Percentiles rank a stretch among this genome's conserved stretches.
phyloP scores from a whole-genome alignment of 2,113 vertebrate species.

The Apaloderma vittatum region DNA sequence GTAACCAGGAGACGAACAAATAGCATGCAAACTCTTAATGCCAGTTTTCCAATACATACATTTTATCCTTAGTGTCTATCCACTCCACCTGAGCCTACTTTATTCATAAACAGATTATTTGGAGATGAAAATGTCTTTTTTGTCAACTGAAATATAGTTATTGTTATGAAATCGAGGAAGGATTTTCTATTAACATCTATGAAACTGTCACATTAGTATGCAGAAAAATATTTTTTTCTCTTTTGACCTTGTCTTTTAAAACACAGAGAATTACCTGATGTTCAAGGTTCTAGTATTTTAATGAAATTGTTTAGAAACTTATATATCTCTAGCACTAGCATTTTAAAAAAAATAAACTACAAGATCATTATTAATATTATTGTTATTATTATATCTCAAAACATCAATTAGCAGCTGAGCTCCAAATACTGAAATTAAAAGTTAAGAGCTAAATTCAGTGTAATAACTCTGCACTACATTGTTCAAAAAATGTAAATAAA shows the following conservation, averaged over 20 bases:
- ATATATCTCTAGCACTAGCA: not conserved
- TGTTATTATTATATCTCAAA: not conserved
- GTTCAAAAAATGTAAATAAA: not conserved
- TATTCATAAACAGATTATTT: not conserved
- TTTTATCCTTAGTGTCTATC: not conserved
- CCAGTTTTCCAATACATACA: not conserved
- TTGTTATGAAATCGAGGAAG: not conserved
- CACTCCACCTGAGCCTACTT: not conserved
- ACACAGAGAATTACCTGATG: not conserved
- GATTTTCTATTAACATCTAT: not conserved
- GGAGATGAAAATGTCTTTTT: not conserved
- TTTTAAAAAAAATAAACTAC: not conserved
- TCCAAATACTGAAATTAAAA: slow-evolving; percentile 10
- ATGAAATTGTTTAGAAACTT: not conserved
- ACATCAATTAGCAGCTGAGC: not conserved
- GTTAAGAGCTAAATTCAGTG: not conserved
- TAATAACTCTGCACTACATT: not conserved
- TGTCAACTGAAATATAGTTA: not conserved
- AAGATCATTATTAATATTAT: not conserved
- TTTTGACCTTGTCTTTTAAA: not conserved
- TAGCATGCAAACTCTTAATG: not conserved
- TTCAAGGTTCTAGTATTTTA: not conserved
- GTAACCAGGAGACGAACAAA: not conserved
- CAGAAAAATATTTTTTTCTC: not conserved
- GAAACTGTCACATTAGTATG: not conserved